Percentiles rank a stretch among this genome's conserved stretches.
These are phyloP conservation scores for Hermaeophaga mercurialis DNA, from an alignment of 2,888 invertebrate species.

Conservation along the genomic window DNA sequence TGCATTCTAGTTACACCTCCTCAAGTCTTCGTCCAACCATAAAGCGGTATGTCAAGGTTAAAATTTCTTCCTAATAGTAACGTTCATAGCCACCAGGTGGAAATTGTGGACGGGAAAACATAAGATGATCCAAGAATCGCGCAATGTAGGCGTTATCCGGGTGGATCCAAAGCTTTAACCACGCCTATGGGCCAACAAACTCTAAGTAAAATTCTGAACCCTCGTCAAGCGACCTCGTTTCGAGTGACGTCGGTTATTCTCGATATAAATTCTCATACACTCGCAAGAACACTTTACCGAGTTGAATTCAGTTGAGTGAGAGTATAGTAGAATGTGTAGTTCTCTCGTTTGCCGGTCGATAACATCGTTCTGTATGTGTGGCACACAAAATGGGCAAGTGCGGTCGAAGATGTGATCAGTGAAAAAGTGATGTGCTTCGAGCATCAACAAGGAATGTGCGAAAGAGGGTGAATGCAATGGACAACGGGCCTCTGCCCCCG, in stretches of 20 bases:
- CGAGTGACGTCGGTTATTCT: slow-evolving; percentile 44
- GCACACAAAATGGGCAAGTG: slow-evolving; percentile 21
- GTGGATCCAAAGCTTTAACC: slow-evolving; percentile 38
- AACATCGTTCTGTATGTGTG: slow-evolving; percentile 24
- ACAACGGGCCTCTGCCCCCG: slow-evolving; percentile 56
- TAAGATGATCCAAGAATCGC: slow-evolving; percentile 34
- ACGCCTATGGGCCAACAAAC: slow-evolving; percentile 52
- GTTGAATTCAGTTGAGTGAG: slow-evolving; percentile 48
- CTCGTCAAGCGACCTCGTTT: slow-evolving; percentile 43
- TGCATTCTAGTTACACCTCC: slow-evolving; percentile 44
- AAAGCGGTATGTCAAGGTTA: slow-evolving; percentile 55
- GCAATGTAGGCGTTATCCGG: slow-evolving; percentile 45
- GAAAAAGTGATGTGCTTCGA: slow-evolving; percentile 21
- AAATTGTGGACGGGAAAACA: slow-evolving; percentile 44
- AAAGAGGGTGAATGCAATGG: slow-evolving; percentile 50
- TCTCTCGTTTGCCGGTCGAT: slow-evolving; percentile 28
- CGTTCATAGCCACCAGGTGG: slow-evolving; percentile 50
- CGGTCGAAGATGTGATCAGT: slow-evolving; percentile 14
- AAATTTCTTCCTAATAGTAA: slow-evolving; percentile 47
- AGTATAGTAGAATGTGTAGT: slow-evolving; percentile 42
- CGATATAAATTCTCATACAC: slow-evolving; percentile 52
- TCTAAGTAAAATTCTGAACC: slow-evolving; percentile 47
- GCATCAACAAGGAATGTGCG: slow-evolving; percentile 36
- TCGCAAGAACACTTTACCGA: slow-evolving; percentile 46
- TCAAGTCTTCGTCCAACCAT: slow-evolving; percentile 47